Base-by-base conservation (phyloP, 2,797 vertebrate species). In the Cirrhinus mrigala region DNA sequence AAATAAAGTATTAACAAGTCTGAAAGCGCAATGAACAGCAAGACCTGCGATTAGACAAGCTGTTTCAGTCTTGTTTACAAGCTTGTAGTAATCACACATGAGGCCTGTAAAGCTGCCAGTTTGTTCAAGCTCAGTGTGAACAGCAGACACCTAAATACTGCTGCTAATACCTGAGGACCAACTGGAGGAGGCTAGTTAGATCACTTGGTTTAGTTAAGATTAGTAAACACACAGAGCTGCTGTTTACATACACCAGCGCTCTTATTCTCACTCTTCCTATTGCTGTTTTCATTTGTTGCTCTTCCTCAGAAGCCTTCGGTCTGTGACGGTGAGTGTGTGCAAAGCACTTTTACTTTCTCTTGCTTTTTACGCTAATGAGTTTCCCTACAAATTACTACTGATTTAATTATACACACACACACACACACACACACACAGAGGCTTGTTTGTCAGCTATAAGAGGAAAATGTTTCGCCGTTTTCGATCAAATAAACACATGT, bases 1-100 rank as follows among this genome's bases (percentile, higher is more conserved):
- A 62, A 84, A 78, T 84, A 84, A 84, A 85, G 83, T n/a, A 80
- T 85, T 79, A 79, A 80, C 83, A 85, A 73, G 66, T 85, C 83
- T 79, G 44, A 78, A 85, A 73, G 76, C 15, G 2, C 77, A 80
- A 80, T 64, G 46, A 85, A 85, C 76, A 79, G 77, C 44, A 80
- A 80, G 76, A 79, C 52, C 83, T 80, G 52, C 22, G 40, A 73
- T 85, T 85, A 85, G 83, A 71, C 83, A 85, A 79, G 83, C 83
- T 54, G 83, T 73, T 73, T 58, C 68, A 44, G 48, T 80, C 76
- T 64, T 85, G 68, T 85, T 85, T 80, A 85, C 83, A 80, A 80
- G 76, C 76, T 73, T 64, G 83, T 48, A 73, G 83, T 73, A 85
- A 73, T 85, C 83, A 80, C 83, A 80, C 83, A 73, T 29, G 54